Evolutionary conservation across 2,888 invertebrate species (phyloP), one percentile per base, ranked within the genome.

Genomic region (Elysia crispata): DNA sequence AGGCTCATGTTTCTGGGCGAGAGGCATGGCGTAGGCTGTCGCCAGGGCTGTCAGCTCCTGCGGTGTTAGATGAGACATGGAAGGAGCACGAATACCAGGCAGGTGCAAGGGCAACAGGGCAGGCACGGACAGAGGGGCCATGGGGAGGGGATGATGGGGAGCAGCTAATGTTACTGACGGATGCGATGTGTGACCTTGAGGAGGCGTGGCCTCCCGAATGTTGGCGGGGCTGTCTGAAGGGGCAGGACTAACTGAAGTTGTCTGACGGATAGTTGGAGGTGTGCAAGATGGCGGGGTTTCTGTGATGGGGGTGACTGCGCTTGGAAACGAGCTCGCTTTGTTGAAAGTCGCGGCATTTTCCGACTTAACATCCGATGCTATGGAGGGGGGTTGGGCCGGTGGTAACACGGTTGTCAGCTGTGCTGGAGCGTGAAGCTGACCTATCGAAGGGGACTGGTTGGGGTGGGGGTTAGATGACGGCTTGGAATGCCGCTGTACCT

Each of bases 101-200:
- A 41, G 41, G 41, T 41, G 41, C 41, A 41, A 11, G 41, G 41
- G 41, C 41, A 41, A 41, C 41, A 77, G 1, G 1, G 70, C 62
- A 1, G 70, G 25, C 5, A 77, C 30, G 11, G 70, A 13, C 60
- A 77, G 49, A 3, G 77, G 77, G 20, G 70, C 1, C 1, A 77
- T 57, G 23, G 67, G 15, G 25, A 25, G 6, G 18, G 50, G 49
- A 25, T 15, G n/a, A 1, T 50, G 57, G 41, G 69, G 77, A 6
- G 33, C 5, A 28, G 66, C 66, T 66, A 13, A 66, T 50, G 13
- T 54, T 77, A 5, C 54, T 30, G 23, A 33, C 20, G 0, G 70
- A 1, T 23, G 30, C 18, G 25, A n/a, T n/a, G n/a, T n/a, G n/a
- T 69, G 66, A n/a, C 20, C 15, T 64, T n/a, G 66, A 18, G 28